Evolutionary conservation across 2,113 vertebrate species (phyloP), one percentile per base, ranked within the genome.

Genomic region (Colossoma macropomum): DNA sequence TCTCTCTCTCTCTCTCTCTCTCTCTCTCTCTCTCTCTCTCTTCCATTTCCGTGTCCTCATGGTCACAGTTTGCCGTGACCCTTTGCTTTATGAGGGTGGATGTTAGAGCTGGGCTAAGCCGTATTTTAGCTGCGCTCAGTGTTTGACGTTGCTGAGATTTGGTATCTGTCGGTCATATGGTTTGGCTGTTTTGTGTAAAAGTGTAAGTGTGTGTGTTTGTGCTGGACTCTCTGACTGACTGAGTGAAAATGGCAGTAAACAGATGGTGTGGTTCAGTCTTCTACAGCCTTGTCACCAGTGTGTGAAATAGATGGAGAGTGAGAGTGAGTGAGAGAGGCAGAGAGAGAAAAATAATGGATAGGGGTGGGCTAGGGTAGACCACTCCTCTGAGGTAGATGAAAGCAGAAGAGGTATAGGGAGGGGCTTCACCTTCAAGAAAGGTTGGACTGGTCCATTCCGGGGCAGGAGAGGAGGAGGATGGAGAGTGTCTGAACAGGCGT

Each of bases 221-320:
- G 75, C 69, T 74, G 77, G 78, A 89, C 54, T 56, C 54, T 56
- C 85, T 52, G 54, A 87, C 62, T 88, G 85, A 76, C 85, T 85
- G 89, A 82, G 85, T 89, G 88, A 87, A 84, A 87, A 87, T 87
- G 86, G 84, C 89, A 91, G 80, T 81, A 72, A 88, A 88, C 92
- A 92, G 90, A 91, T 91, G 91, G 90, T 86, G 23, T 56, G 79
- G 86, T 87, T 86, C 59, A 71, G 78, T 85, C 52, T 78, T 86
- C 88, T 85, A 66, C 66, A 85, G 86, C 79, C 82, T 77, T 23
- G 21, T 86, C 74, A 87, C 79, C 71, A 79, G 80, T 85, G 73
- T 86, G 80, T 79, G 77, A 87, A 84, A 52, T 63, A 62, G 21
- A 48, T 32, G 38, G 50, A 2, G 15, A 50, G 45, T 28, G 69